phyloP scores from a whole-genome alignment of 2,113 vertebrate species.

The Bufo gargarizans region DNA sequence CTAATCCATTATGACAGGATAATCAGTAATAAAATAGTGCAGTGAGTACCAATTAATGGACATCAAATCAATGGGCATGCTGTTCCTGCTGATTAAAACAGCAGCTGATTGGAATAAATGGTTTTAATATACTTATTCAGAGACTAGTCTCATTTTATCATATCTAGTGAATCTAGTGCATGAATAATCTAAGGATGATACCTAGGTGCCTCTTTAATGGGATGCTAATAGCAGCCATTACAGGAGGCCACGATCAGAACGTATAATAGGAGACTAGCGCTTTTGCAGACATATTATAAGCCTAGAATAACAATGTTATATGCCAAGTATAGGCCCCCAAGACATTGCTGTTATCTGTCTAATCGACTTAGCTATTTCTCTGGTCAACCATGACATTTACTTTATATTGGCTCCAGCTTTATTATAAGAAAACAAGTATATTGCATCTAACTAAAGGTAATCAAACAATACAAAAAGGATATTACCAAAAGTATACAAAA shows the following conservation, averaged over 20 bases:
- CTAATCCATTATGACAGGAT: slow-evolving; percentile 67
- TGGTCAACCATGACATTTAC: not conserved
- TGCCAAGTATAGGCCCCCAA: slow-evolving; percentile 28
- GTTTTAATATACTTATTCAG: slow-evolving; percentile 74
- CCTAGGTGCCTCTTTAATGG: slow-evolving; percentile 68
- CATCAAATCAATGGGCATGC: slow-evolving; percentile 70
- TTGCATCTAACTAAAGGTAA: not conserved
- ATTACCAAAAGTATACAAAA: not conserved
- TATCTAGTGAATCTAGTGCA: slow-evolving; percentile 66
- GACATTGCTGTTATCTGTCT: slow-evolving; percentile 2
- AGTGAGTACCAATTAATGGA: slow-evolving; percentile 74
- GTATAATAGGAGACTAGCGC: slow-evolving; percentile 60
- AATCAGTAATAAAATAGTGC: slow-evolving; percentile 71
- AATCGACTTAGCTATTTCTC: slow-evolving; percentile 39
- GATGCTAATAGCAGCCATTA: slow-evolving; percentile 68
- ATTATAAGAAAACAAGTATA: not conserved
- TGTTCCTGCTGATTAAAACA: slow-evolving; percentile 69
- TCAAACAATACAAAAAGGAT: not conserved
- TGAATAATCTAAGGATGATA: slow-evolving; percentile 72
- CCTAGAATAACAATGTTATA: slow-evolving; percentile 55
- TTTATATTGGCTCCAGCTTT: not conserved
- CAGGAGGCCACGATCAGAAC: slow-evolving; percentile 59
- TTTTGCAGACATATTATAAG: slow-evolving; percentile 55
- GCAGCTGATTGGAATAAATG: slow-evolving; percentile 74
- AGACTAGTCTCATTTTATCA: slow-evolving; percentile 73